Base-by-base conservation (phyloP, 1,140 invertebrate species). In the Apolygus lucorum region DNA sequence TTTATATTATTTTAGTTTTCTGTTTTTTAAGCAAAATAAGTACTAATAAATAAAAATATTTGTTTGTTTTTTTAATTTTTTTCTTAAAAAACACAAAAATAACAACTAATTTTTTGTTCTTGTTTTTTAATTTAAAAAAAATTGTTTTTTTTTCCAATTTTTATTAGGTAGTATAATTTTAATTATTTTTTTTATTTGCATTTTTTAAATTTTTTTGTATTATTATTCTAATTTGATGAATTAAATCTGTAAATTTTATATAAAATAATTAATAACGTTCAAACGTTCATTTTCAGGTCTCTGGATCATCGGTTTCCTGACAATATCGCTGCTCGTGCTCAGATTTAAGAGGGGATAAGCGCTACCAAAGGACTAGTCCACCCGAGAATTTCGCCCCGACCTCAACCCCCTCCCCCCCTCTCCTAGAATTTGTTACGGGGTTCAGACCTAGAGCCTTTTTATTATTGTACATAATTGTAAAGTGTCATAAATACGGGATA, bases 251-350 rank as follows among this genome's bases (percentile, higher is more conserved):
- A 42, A n/a, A n/a, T n/a, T n/a, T n/a, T n/a, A n/a, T n/a, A n/a
- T n/a, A n/a, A n/a, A n/a, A n/a, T n/a, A n/a, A n/a, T n/a, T n/a
- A n/a, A n/a, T n/a, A n/a, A n/a, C n/a, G n/a, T n/a, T n/a, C n/a
- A n/a, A 49, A 49, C 17, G 34, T 49, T 59, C 11, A 59, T 14
- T 59, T 59, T 11, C 54, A 59, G 54, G 87, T 0, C 79, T 86
- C 2, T 98, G 95, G 95, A 93, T 94, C 24, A 78, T 87, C 0
- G 79, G 92, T 0, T 92, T 96, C 74, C 82, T 95, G 69, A 86
- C 88, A 0, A 77, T 91, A 17, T 89, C 91, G 76, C 87, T 92
- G 73, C 76, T 91, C 13, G 79, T 92, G 14, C 83, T 92, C 28
- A 91, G 92, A 79, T 90, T 92, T 74, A 93, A 90, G 76, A 89